Base-by-base conservation (phyloP, 2,888 invertebrate species). In the Epiperipatus broadwayi region DNA sequence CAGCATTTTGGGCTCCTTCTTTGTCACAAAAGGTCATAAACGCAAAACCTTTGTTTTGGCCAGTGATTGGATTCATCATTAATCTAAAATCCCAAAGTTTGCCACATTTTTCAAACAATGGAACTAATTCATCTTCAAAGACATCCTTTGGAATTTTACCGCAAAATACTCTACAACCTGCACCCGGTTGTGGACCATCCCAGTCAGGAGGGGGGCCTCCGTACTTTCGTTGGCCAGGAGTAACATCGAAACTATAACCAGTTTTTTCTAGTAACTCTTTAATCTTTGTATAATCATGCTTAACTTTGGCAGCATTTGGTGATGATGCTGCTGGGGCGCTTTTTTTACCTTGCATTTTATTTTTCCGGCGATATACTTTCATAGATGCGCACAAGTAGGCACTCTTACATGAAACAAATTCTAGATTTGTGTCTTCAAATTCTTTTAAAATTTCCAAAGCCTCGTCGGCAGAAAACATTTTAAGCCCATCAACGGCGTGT, bases 151-250 rank as follows among this genome's bases (percentile, higher is more conserved):
- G 59, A 22, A 60, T 53, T 46, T 56, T 57, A 4, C 60, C 60
- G 47, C 53, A 50, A 44, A 58, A 60, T 3, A 31, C 31, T 14
- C 12, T 14, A 31, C 31, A 31, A 7, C 31, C 31, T 7, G 31
- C 7, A n/a, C 31, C 31, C 1, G 43, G 39, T 21, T 20, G 28
- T n/a, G 33, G 28, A 5, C 50, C 53, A 16, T 53, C 54, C 48
- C 50, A 51, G 36, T 50, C 51, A 10, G 60, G 59, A 5, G 60
- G 59, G 16, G 60, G 60, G 4, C 58, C 58, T 35, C 60, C 60
- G 49, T 59, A 60, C 42, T 59, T 58, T 36, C 59, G 50, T 45
- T 60, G 59, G 15, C 59, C 59, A 12, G 57, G 55, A 7, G 59
- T 59, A 3, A 59, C 55, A 48, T 59, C 59, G 27, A 56, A 45